phyloP scores from a whole-genome alignment of 2,113 vertebrate species.

The Motacilla alba region DNA sequence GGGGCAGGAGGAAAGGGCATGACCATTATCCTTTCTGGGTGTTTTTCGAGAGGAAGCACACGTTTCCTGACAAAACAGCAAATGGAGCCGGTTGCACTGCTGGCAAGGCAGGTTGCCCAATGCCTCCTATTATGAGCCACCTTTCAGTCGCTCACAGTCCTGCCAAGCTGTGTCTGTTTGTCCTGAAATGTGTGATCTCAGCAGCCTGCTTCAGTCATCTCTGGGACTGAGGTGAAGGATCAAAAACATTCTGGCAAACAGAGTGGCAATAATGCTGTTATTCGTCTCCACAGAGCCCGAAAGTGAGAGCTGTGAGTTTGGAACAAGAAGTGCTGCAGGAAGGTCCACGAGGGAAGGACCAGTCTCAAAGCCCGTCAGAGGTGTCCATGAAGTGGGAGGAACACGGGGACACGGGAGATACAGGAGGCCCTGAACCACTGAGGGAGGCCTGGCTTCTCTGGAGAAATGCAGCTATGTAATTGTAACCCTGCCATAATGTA shows the following conservation, averaged over 20 bases:
- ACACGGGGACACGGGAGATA: not conserved
- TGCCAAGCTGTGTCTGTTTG: not conserved
- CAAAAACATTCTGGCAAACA: not conserved
- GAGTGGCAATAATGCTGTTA: not conserved
- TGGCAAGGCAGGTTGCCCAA: not conserved
- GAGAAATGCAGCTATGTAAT: not conserved
- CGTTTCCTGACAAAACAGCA: not conserved
- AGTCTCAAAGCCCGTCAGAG: not conserved
- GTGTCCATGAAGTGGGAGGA: not conserved
- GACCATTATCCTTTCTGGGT: not conserved
- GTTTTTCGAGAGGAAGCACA: not conserved
- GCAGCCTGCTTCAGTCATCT: not conserved
- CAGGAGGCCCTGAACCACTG: not conserved
- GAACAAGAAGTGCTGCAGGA: not conserved
- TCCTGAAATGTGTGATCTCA: not conserved
- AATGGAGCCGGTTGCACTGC: not conserved
- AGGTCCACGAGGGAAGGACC: not conserved
- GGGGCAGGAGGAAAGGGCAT: not conserved
- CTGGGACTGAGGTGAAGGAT: not conserved
- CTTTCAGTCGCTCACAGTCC: not conserved
- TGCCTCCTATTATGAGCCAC: not conserved
- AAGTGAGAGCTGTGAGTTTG: not conserved
- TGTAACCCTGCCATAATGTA: not conserved
- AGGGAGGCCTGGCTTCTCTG: not conserved
- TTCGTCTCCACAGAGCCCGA: not conserved